Base-by-base conservation (phyloP, 2,797 vertebrate species). In the Xenentodon cancila region DNA sequence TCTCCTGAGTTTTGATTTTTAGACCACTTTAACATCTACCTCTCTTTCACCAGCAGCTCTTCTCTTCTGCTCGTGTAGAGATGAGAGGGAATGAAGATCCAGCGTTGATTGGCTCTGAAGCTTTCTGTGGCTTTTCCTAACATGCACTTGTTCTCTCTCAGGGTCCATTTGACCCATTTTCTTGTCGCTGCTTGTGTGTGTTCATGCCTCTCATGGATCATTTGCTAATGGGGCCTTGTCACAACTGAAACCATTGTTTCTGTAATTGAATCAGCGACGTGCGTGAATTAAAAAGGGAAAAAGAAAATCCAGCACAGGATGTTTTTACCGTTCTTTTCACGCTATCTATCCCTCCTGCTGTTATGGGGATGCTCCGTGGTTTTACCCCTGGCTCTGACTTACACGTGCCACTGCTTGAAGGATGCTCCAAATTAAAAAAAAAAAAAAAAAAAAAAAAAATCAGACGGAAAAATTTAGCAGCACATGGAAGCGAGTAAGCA, bases 91-190 rank as follows among this genome's bases (percentile, higher is more conserved):
- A 60, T 47, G 53, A 48, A 64, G 59, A 68, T 65, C 45, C 45
- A 4, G 44, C 52, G 78, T 64, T 43, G 67, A 77, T 66, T 82
- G 77, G 73, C 68, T 79, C 59, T 62, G 56, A 40, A 40, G 37
- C 37, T 40, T 40, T 40, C 37, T 40, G 37, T 45, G 57, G 47
- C 49, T 71, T 68, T 52, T 59, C 12, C 64, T 62, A 74, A 69
- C 61, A 54, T 49, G 55, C 62, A 15, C 74, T 86, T 34, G 17
- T 65, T 71, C 75, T 69, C 82, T 86, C 84, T 73, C 78, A 54
- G 86, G 83, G 83, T 88, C 88, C 73, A 50, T 77, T 84, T 80
- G 84, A 85, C 87, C 89, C 79, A 88, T 58, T 85, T 88, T 79
- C 25, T 46, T 47, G 11, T 56, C 66, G 56, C 49, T 63, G 44